Conservation (phyloP, 2,888 invertebrate species). For the Oscheius sp. region DNA sequence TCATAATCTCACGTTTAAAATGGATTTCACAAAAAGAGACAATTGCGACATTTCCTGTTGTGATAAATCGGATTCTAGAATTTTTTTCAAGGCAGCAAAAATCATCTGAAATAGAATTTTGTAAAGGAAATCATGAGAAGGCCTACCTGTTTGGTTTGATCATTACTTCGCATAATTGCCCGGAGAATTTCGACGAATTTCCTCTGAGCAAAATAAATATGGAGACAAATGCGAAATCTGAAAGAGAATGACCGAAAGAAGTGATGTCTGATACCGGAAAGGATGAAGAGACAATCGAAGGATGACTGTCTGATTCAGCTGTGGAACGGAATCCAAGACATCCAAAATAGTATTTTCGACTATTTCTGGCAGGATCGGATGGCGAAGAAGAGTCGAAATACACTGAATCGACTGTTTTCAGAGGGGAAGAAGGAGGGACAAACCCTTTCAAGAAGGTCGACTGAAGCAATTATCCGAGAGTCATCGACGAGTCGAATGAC, state of each 20-base stretch:
- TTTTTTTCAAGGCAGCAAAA: slow-evolving; percentile 39
- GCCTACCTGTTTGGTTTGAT: neutral
- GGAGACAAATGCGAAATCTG: slow-evolving; percentile 38
- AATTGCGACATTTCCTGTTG: slow-evolving; percentile 36
- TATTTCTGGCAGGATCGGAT: slow-evolving; percentile 33
- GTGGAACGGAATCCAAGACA: slow-evolving; percentile 36
- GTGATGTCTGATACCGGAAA: slow-evolving; percentile 31
- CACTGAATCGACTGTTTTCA: slow-evolving; percentile 9
- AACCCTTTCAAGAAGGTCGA: slow-evolving; percentile 47
- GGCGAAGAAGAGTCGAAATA: slow-evolving; percentile 38
- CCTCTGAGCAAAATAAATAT: slow-evolving; percentile 45
- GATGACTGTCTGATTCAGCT: slow-evolving; percentile 37
- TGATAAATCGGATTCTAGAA: slow-evolving; percentile 41
- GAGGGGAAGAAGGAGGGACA: neutral
- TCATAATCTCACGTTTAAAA: slow-evolving; percentile 16
- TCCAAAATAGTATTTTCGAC: slow-evolving; percentile 43
- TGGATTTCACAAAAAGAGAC: slow-evolving; percentile 15
- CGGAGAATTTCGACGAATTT: slow-evolving; percentile 47
- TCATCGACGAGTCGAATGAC: slow-evolving; percentile 45
- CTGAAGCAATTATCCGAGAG: slow-evolving; percentile 40
- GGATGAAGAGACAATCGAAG: slow-evolving; percentile 43
- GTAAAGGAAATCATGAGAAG: neutral
- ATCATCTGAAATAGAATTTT: slow-evolving; percentile 38
- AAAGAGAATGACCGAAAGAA: too few species aligned
- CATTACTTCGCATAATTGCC: neutral